Conservation (phyloP, 1,140 invertebrate genomes). For the Ericerus pela region DNA sequence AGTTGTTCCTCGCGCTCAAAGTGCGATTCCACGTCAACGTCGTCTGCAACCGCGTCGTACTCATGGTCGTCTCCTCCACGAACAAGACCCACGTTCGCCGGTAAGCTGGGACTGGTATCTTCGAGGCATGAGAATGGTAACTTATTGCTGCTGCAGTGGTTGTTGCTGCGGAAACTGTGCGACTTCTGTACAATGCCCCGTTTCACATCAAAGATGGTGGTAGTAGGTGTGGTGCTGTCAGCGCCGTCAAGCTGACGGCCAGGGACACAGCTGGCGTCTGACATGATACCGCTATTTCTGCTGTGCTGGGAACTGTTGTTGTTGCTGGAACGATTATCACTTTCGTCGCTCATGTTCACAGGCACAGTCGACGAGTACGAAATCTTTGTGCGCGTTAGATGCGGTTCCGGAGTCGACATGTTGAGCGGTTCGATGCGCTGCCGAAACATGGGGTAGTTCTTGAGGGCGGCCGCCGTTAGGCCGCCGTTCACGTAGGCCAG, state of each 20-base stretch:
- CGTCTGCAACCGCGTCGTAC: not conserved
- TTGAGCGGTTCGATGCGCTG: slow-evolving; percentile 39
- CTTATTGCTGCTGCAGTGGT: slow-evolving; percentile 4
- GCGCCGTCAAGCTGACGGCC: too few relatives aligned
- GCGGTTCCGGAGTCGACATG: slow-evolving; percentile 3
- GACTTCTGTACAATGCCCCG: too few relatives aligned
- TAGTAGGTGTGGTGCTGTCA: too few relatives aligned
- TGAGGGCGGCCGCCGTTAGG: slow-evolving; percentile 3
- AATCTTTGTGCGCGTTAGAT: not conserved
- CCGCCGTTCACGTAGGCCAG: not conserved
- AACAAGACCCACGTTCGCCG: not conserved
- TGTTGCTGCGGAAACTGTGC: slow-evolving; percentile 1
- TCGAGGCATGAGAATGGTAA: not conserved
- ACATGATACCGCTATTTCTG: too few relatives aligned
- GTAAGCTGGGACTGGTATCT: slow-evolving; percentile 8
- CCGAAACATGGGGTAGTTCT: slow-evolving; percentile 18
- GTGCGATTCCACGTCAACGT: not conserved
- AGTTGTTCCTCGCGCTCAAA: not conserved
- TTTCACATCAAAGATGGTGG: too few relatives aligned
- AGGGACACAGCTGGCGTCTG: too few relatives aligned
- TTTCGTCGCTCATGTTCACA: not conserved
- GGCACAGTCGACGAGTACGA: not conserved
- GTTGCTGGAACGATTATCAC: not conserved
- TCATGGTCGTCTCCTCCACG: not conserved
- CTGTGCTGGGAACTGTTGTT: not conserved